These are phyloP conservation scores for Onychorhynchus coronatus DNA, from an alignment of 2,113 vertebrate species.

Conservation along the genomic window DNA sequence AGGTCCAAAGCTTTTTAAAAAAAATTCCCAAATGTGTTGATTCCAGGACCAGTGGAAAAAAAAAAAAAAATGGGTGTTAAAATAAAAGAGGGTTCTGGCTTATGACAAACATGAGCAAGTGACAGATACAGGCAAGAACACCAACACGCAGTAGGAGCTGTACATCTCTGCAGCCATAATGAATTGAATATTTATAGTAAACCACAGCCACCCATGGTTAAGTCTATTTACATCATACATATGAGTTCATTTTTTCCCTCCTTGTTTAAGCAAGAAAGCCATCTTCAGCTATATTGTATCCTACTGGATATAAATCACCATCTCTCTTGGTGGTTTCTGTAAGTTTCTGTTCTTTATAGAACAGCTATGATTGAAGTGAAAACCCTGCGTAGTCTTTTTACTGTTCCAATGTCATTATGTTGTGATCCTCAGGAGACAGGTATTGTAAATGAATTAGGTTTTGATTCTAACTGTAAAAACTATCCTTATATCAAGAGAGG, in stretches of 20 bases:
- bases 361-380: constrained; percentile 63
- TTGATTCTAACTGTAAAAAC: constrained; percentile 68
- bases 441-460: constrained; percentile 70
- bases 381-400: constrained; percentile 53
- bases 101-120: constrained; percentile 54
- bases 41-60: background rate
- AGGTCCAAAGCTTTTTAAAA: constrained; percentile 1
- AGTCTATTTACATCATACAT: constrained; percentile 72
- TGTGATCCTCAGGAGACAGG: constrained; percentile 69
- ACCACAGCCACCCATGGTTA: constrained; percentile 60
- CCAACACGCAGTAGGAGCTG: constrained; percentile 37
- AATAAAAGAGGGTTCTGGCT: constrained; percentile 41
- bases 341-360: constrained; percentile 62
- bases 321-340: constrained; percentile 67
- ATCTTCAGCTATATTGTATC: constrained; percentile 65
- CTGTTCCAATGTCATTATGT: constrained; percentile 70
- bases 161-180: constrained; percentile 42
- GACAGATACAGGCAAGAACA: constrained; percentile 28
- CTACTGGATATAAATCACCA: constrained; percentile 71
- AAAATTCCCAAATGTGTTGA: constrained; percentile 39
- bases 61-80: background rate
- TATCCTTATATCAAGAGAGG: constrained; percentile 55
- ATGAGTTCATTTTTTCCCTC: constrained; percentile 66
- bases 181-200: constrained; percentile 64
- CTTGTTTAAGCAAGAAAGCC: constrained; percentile 75